Evolutionary conservation across 2,888 invertebrate species (phyloP), one percentile per base, ranked within the genome.

Genomic region (Temnothorax unifasciatus): DNA sequence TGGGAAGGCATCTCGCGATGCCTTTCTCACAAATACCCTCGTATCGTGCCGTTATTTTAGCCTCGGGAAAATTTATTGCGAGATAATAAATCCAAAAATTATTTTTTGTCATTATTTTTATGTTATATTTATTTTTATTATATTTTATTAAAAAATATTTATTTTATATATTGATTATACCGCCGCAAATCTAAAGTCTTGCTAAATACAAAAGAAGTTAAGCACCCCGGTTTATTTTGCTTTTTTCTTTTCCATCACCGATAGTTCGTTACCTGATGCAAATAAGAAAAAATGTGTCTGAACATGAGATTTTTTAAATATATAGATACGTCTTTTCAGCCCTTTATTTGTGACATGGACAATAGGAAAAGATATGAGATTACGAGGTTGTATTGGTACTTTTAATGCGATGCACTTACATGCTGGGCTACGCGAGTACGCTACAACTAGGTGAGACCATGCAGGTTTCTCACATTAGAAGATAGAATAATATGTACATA

Each of bases 291-390:
- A 68, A 18, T 15, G 8, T 76, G 6, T 25, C 9, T 41, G 18
- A 21, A 21, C 11, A 13, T 47, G 34, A 79, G 13, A 47, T 61
- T 71, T 73, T 73, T 81, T 8, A 61, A 61, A 81, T 73, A 81
- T 73, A 47, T 21, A 47, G 34, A 25, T 71, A 21, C 68, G 8
- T 81, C 38, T 83, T 96, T 96, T 87, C 96, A 99, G 99, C 95
- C 99, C 99, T 82, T 96, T 99, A 94, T 99, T 99, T 96, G 99
- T 99, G 90, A 99, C 99, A 87, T 99, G 99, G 99, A 98, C 99
- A 95, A 98, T 99, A 94, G 99, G 99, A 76, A 97, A 98, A 94
- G 99, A 99, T 94, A 97, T 98, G 93, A 97, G 99, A 89, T 96
- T 99, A 87, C 97, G 99, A 89, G 99, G 99, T 74, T 99, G 99